Base-by-base conservation (phyloP, 2,888 invertebrate species). In the Plusia festucae region DNA sequence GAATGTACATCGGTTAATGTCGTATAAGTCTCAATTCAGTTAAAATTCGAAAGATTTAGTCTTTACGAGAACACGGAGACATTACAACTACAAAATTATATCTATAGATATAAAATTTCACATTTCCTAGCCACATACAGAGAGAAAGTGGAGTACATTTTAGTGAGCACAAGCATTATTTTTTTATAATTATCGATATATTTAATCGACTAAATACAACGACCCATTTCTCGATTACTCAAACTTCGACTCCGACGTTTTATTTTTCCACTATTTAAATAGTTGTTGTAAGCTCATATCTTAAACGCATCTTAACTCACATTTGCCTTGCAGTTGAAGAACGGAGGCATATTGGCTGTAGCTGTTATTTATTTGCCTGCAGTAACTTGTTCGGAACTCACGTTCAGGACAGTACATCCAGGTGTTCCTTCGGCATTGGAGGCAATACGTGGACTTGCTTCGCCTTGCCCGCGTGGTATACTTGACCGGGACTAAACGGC, bases 391-490 rank as follows among this genome's bases (percentile, higher is more conserved):
- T 1, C 6, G 3, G 5, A 5, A 64, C 70, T 71, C 60, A 65
- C 56, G 61, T 73, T 82, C 68, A 86, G 32, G 80, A 60, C n/a
- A 84, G 70, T 3, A 77, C 60, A 16, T 93, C 93, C 0, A 90
- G 70, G 58, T 92, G 88, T 59, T 94, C 94, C 53, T 93, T 93
- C 2, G 92, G 86, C 34, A 88, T 84, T 0, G 95, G 95, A 2
- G 97, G 95, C 62, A 98, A 95, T 24, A 99, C 98, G 85, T 99
- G 98, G 32, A 99, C 97, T 91, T 99, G 99, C 87, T 97, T 97
- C 65, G 98, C 98, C 92, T 98, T 98, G 77, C 98, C 98, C 73
- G 97, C 97, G 91, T 99, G 99, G 93, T 98, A 99, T 20, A 99
- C 98, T 91, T 99, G 99, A 0, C 99, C 98, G 0, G 97, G 96